These are phyloP conservation scores for Eulemur albifrons DNA, from an alignment of 2,797 vertebrate species.

Conservation along the genomic window DNA sequence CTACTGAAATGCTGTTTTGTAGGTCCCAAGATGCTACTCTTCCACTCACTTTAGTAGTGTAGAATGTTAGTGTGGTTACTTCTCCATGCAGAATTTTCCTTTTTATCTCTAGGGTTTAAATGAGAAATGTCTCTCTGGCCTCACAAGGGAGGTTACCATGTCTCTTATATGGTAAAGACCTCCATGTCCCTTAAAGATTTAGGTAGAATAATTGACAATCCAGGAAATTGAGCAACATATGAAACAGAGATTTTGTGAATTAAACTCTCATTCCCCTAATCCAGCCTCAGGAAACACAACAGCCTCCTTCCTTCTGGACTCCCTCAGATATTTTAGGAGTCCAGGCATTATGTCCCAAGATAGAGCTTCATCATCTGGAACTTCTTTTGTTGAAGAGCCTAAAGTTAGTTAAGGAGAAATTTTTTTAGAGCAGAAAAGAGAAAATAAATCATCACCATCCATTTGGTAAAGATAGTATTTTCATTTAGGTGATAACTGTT, in stretches of 20 bases:
- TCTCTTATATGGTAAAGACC: slow-evolving; percentile 29
- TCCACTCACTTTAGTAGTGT: not conserved
- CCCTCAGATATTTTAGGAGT: slow-evolving; percentile 39
- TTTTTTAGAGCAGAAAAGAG: slow-evolving; percentile 52
- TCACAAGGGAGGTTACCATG: not conserved
- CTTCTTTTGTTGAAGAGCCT: slow-evolving; percentile 45
- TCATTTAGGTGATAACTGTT: not conserved
- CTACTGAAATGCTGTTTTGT: not conserved
- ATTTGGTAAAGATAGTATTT: slow-evolving; percentile 51
- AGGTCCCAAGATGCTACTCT: not conserved
- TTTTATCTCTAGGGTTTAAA: slow-evolving; percentile 26
- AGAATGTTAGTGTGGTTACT: not conserved
- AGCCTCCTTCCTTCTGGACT: not conserved
- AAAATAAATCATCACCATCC: slow-evolving; percentile 40
- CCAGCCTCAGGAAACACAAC: not conserved
- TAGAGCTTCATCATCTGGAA: slow-evolving; percentile 46
- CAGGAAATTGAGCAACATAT: slow-evolving; percentile 36
- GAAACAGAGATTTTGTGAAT: slow-evolving; percentile 44
- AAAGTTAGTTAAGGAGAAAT: not conserved
- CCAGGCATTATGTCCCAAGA: not conserved
- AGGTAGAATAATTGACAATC: slow-evolving; percentile 34
- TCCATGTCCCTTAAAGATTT: slow-evolving; percentile 27
- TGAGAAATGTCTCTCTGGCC: slow-evolving; percentile 32
- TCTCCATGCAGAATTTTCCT: not conserved
- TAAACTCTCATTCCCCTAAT: slow-evolving; percentile 36